Evolutionary conservation across 92 coral and sea anemone genomes (phyloP).

Genomic region (Umimayanthus chanpuru): DNA sequence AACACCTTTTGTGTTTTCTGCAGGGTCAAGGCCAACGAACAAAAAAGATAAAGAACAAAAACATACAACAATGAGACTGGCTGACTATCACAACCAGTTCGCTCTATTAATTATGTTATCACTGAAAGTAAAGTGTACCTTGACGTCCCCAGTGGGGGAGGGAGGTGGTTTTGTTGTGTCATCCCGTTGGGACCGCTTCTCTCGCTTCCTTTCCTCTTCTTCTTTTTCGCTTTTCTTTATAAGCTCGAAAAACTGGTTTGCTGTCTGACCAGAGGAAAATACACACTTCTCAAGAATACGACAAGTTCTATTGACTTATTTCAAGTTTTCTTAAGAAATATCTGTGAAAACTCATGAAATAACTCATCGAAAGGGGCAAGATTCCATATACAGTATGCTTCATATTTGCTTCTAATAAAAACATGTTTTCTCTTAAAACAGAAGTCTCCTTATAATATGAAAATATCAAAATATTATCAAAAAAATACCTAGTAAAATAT

Average conservation of each 20-base stretch:
- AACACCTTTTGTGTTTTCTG: too few species aligned
- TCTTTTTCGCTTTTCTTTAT: constrained; percentile 54
- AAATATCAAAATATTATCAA: too few species aligned
- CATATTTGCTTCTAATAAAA: too few species aligned
- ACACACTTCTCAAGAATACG: background rate
- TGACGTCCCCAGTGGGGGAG: background rate
- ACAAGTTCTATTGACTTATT: background rate
- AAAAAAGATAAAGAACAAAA: too few species aligned
- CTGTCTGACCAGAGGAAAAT: constrained; percentile 52
- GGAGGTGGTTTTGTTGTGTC: background rate
- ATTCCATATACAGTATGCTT: too few species aligned
- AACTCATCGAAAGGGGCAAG: too few species aligned
- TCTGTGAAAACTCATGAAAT: background rate
- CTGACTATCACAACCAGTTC: too few species aligned
- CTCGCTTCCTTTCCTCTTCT: background rate
- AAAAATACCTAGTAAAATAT: too few species aligned
- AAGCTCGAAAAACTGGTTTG: constrained; percentile 65
- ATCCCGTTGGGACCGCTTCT: background rate
- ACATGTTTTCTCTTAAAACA: too few species aligned
- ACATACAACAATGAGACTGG: too few species aligned
- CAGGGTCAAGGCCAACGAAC: too few species aligned
- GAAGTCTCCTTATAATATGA: too few species aligned
- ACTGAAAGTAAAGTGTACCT: background rate
- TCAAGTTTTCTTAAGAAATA: background rate
- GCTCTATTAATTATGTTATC: background rate